Percentiles rank a stretch among this genome's conserved stretches.
Evolutionary conservation across 2,113 vertebrate genomes (phyloP).

Genomic region (Eonycteris spelaea): DNA sequence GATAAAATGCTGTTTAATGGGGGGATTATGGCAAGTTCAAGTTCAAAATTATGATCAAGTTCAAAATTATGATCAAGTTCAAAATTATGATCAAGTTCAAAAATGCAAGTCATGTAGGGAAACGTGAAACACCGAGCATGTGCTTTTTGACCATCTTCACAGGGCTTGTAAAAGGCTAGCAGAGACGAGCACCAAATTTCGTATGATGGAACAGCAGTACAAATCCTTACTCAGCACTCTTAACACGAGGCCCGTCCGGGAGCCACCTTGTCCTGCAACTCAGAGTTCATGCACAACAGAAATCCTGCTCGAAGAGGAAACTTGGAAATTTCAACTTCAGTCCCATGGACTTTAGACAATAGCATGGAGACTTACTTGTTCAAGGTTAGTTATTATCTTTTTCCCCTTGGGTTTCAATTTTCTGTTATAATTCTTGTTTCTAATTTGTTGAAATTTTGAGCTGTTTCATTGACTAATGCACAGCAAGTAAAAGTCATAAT

Average conservation of each 20-base stretch:
- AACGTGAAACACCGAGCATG: background rate
- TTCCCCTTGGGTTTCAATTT: background rate
- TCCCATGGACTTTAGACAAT: slow-evolving; percentile 70
- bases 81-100: too few species aligned
- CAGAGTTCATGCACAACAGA: slow-evolving; percentile 73
- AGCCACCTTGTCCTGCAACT: slow-evolving; percentile 79
- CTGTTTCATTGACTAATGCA: background rate
- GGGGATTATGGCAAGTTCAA: too few species aligned
- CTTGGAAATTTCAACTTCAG: slow-evolving; percentile 73
- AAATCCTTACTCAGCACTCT: slow-evolving; percentile 82
- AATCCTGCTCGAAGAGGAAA: slow-evolving; percentile 80
- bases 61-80: too few species aligned
- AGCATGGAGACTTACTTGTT: slow-evolving; percentile 87
- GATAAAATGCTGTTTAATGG: background rate
- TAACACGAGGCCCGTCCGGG: slow-evolving; percentile 77
- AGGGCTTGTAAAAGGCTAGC: slow-evolving; percentile 88
- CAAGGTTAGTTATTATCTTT: slow-evolving; percentile 84
- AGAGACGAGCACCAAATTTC: slow-evolving; percentile 86
- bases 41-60: too few species aligned
- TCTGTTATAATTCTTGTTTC: background rate
- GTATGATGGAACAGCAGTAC: slow-evolving; percentile 83
- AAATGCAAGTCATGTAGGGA: too few species aligned
- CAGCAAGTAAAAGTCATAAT: background rate
- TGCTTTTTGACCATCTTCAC: slow-evolving; percentile 39
- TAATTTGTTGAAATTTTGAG: slow-evolving; percentile 12